Base-by-base conservation (phyloP, 2,113 vertebrate species). In the Varanus salvator region DNA sequence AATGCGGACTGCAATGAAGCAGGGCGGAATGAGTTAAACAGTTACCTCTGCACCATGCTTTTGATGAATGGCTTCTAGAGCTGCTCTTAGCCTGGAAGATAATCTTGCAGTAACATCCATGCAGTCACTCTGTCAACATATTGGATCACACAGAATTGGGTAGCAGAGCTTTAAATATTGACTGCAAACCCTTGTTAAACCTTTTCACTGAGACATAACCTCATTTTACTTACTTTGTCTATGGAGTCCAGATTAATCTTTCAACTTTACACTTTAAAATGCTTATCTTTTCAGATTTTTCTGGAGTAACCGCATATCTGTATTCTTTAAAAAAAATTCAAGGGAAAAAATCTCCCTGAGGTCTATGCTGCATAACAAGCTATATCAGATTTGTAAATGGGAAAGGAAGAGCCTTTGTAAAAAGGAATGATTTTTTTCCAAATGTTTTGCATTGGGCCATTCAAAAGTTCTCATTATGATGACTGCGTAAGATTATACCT, bases 401-500 rank as follows among this genome's bases (percentile, higher is more conserved):
- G 2, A 54, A 71, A 12, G 54, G 71, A 85, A 84, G 8, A 15
- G 25, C 34, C 90, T 64, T 60, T n/a, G 0, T 75, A 90, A 44
- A 57, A 29, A 89, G 38, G 1, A 1, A 87, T 87, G 38, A 29
- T 76, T 86, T 25, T 34, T 84, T 38, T 14, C 68, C 68, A 64
- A 66, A 7, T 66, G n/a, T 83, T 50, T 69, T 87, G 3, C 38
- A 68, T 60, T 86, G 54, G 34, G 52, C 82, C 83, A 21, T 17
- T 54, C 60, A 64, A 64, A 64, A 64, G 60, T 64, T 21, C 21
- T 15, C 60, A 21, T 64, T 64, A 14, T 15, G 60, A 11, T 64
- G 21, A 64, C 72, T 74, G 85, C 89, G 92, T 31, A 88, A 48
- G 25, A 90, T 87, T 85, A 84, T 11, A 11, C 85, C 64, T 44